These are phyloP conservation scores for Drosophila monieri DNA, from an alignment of 2,888 invertebrate species.

Conservation along the genomic window DNA sequence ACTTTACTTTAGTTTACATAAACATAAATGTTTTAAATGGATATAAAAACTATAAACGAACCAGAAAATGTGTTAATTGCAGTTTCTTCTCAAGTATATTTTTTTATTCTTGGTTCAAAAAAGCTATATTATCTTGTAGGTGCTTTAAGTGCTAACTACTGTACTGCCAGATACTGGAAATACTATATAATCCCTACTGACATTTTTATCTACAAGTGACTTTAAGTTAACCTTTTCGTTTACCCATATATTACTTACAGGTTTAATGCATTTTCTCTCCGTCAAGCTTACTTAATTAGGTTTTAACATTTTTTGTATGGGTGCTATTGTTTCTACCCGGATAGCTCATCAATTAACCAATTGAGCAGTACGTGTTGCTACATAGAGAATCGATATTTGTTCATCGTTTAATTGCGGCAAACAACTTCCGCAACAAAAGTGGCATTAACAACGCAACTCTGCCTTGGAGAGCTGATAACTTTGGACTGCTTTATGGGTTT, in stretches of 20 bases:
- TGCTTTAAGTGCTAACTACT: neutral
- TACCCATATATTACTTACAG: neutral
- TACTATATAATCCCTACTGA: slow-evolving; percentile 7
- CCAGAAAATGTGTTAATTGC: neutral
- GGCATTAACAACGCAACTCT: slow-evolving; percentile 1
- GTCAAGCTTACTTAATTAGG: slow-evolving; percentile 25
- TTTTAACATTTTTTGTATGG: neutral
- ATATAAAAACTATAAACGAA: neutral
- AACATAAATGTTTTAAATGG: too few relatives aligned
- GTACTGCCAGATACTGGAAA: slow-evolving; percentile 7
- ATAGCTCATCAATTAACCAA: slow-evolving; percentile 29
- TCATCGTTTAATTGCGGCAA: slow-evolving; percentile 30
- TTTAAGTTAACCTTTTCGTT: slow-evolving; percentile 24
- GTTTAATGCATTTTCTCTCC: slow-evolving; percentile 4
- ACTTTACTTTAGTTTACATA: neutral
- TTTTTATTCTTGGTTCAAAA: neutral
- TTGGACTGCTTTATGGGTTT: neutral
- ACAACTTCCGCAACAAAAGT: slow-evolving; percentile 12
- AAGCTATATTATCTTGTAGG: neutral
- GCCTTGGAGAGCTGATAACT: slow-evolving; percentile 5
- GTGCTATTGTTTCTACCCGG: slow-evolving; percentile 8
- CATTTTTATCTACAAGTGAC: slow-evolving; percentile 21
- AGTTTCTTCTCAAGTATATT: neutral
- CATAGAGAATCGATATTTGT: slow-evolving; percentile 21
- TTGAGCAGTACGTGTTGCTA: slow-evolving; percentile 14